Percentiles rank a stretch among this genome's conserved stretches.
Conservation (phyloP, 2,113 vertebrate genomes). For the Falcunculus frontatus region DNA sequence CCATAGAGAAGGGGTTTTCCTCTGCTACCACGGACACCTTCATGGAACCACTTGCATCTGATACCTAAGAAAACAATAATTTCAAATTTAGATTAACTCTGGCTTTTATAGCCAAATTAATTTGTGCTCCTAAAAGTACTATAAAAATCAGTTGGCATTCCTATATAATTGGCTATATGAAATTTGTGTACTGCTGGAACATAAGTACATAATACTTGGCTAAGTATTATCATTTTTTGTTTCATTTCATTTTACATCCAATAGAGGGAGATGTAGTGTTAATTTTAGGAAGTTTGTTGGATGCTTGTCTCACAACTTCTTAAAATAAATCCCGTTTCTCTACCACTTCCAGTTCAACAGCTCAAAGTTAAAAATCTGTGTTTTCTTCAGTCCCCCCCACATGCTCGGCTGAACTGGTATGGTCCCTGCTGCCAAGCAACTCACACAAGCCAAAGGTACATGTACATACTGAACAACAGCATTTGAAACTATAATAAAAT, state of each 20-base stretch:
- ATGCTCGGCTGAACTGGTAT: not conserved
- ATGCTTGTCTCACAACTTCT: not conserved
- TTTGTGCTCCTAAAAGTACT: not conserved
- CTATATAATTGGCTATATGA: not conserved
- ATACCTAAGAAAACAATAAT: conserved; percentile 72
- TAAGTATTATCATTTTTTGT: not conserved
- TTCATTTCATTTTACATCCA: not conserved
- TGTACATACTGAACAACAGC: not conserved
- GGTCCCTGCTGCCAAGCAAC: not conserved
- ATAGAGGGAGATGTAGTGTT: conserved; percentile 25
- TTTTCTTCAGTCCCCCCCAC: not conserved
- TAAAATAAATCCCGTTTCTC: not conserved
- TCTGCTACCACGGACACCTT: conserved; percentile 76
- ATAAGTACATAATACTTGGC: no score
- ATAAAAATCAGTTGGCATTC: not conserved
- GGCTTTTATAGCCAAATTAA: not conserved
- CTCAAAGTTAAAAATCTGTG: not conserved
- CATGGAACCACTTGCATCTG: conserved; percentile 88
- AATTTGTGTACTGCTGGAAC: not conserved
- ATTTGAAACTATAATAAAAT: not conserved
- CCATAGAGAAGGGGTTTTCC: conserved; percentile 86
- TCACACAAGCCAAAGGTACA: not conserved
- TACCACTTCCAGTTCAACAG: not conserved
- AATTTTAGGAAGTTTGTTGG: not conserved
- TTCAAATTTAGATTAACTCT: not conserved